Evolutionary conservation across 2,888 invertebrate genomes (phyloP), one percentile per base, ranked within the genome.

Genomic region (Rhimphoctona megacephalus): DNA sequence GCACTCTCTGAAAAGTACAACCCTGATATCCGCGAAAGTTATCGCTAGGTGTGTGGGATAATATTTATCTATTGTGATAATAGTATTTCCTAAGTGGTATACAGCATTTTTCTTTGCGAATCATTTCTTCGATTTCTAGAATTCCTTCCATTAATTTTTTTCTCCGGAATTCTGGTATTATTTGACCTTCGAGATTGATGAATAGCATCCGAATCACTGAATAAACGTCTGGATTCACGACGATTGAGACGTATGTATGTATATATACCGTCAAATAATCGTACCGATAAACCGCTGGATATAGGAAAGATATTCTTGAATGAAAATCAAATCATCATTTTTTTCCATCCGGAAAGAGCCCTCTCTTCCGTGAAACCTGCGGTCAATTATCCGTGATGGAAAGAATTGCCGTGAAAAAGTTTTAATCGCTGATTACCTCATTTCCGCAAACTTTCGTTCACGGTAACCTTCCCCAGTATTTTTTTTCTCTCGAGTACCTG

Each of bases 341-440:
- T 54, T 19, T 36, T 19, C 52, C 49, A 17, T 9, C 52, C 52
- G n/a, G 46, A 78, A 70, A 61, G 81, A 43, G 77, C 66, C 81
- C 36, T 73, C 80, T 89, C 88, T 85, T 66, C 88, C 82, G 83
- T 89, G 86, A 89, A 90, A 88, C 84, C 82, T 74, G 72, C 83
- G 89, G 85, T 88, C 88, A 90, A 91, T 89, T 89, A 87, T 87
- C 87, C 89, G 86, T 89, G 88, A 89, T 86, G 82, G 87, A 91
- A 91, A 88, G 90, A 92, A 90, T 90, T 88, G 81, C 86, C 84
- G 82, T 49, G 87, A 81, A 80, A 77, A 92, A 92, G 88, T 91
- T 92, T 91, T 90, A 90, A 90, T 91, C 91, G 91, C 90, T 92
- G 91, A 92, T 92, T 91, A 92, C 89, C 89, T 81, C 85, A 83